Percentiles rank a stretch among this genome's conserved stretches.
phyloP scores from a whole-genome alignment of 2,797 vertebrate species.

The Dryobates pubescens region DNA sequence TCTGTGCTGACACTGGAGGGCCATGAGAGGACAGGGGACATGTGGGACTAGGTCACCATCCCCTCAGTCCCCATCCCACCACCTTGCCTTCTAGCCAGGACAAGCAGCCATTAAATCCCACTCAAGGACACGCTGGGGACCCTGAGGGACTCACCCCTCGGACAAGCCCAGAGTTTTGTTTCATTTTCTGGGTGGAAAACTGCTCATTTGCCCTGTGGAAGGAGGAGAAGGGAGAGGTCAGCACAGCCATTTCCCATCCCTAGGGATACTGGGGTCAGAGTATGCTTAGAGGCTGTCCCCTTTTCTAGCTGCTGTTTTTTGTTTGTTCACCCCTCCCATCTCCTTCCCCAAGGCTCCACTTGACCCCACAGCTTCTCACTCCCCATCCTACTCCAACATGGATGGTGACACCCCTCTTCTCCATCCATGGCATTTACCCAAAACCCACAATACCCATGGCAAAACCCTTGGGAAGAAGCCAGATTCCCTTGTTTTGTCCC shows the following conservation, averaged over 20 bases:
- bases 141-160: not conserved
- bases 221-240: not conserved
- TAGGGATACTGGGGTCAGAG: not conserved
- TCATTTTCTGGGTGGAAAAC: not conserved
- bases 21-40: not conserved
- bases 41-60: not conserved
- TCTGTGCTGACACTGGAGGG: not conserved
- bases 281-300: not conserved
- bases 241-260: not conserved
- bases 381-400: rapidly evolving
- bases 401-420: not conserved
- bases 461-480: not conserved
- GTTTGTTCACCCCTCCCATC: no score
- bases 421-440: not conserved
- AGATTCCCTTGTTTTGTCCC: no score
- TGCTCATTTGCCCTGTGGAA: not conserved
- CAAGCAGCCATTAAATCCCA: rapidly evolving
- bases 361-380: not conserved
- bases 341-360: no score
- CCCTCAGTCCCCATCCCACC: not conserved
- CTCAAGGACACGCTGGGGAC: rapidly evolving
- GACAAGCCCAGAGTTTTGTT: not conserved
- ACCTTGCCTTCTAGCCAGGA: not conserved
- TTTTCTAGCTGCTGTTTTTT: not conserved
- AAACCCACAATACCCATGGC: not conserved